Evolutionary conservation across 2,113 vertebrate species (phyloP).

Genomic region (Nycticryphes semicollaris): DNA sequence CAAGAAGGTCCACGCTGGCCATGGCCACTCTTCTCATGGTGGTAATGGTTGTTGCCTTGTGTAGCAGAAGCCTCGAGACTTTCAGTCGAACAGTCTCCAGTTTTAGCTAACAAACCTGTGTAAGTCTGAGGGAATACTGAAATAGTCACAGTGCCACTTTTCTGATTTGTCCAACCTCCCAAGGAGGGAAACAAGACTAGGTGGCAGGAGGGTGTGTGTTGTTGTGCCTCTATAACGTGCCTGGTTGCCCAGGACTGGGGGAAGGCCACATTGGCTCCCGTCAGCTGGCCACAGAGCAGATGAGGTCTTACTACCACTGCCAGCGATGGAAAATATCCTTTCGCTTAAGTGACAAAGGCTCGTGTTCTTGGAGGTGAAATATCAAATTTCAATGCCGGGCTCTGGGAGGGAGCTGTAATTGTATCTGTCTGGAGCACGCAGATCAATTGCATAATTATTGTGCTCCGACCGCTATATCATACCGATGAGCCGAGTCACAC

Average conservation of each 20-base stretch:
- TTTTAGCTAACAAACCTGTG: neutral
- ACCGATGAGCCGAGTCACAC: neutral
- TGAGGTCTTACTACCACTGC: neutral
- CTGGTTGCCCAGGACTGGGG: neutral
- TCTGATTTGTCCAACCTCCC: neutral
- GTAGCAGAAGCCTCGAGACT: neutral
- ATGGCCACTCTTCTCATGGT: neutral
- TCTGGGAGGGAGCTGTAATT: constrained; percentile 22
- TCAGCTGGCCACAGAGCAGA: neutral
- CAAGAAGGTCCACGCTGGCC: neutral
- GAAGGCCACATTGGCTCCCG: neutral
- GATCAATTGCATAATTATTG: constrained; percentile 62
- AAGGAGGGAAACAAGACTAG: neutral
- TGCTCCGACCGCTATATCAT: constrained; percentile 22
- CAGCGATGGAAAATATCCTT: neutral
- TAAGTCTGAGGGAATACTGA: neutral
- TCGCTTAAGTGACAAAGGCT: neutral
- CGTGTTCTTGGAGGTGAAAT: constrained; percentile 58
- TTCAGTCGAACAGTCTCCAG: neutral
- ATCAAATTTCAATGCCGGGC: constrained; percentile 21
- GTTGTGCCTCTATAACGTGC: neutral
- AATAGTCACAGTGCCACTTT: neutral
- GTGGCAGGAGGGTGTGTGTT: neutral
- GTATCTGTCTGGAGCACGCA: constrained; percentile 48
- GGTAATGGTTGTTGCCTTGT: neutral